A percentile compares a stretch with the other conserved stretches of the same genome.
These are phyloP conservation scores for Pogonomyrmex californicus DNA, from an alignment of 1,140 invertebrate genomes.

Conservation along the genomic window DNA sequence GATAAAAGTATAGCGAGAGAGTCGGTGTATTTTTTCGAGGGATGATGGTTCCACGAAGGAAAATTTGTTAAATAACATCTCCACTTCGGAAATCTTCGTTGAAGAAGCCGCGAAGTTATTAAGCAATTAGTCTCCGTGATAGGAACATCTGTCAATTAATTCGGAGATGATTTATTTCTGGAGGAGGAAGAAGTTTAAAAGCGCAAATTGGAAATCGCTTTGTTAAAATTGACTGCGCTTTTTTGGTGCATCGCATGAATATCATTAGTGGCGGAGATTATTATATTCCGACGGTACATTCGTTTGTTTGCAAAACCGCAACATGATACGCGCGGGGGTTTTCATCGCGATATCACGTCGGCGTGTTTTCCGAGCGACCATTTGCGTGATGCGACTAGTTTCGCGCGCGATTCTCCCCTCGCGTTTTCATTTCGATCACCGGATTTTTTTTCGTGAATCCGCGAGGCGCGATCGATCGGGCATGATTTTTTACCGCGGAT, in stretches of 20 bases:
- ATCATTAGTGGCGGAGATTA: conserved; percentile 6
- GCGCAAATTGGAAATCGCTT: not conserved
- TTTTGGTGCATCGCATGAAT: not conserved
- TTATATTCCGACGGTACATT: not conserved
- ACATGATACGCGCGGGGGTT: conserved; percentile 4
- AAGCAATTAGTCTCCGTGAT: not conserved
- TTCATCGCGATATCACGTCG: not conserved
- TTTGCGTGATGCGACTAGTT: conserved; percentile 36
- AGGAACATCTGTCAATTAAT: not conserved
- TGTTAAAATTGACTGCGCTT: not conserved
- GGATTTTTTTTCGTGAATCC: not conserved
- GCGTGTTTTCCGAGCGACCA: conserved; percentile 37
- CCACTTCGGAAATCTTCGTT: not conserved
- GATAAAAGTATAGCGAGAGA: not conserved
- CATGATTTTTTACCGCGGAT: conserved; percentile 63
- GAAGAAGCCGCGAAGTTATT: not conserved
- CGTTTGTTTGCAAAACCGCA: conserved; percentile 33
- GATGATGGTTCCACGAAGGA: not conserved
- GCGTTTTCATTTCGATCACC: not conserved
- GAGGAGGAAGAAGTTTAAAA: not conserved
- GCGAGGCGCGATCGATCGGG: conserved; percentile 32
- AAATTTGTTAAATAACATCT: not conserved
- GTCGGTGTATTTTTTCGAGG: not conserved
- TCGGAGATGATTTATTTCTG: not conserved
- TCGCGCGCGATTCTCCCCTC: not conserved